Evolutionary conservation across 2,888 invertebrate species (phyloP).

Genomic region (Pinctada fucata): DNA sequence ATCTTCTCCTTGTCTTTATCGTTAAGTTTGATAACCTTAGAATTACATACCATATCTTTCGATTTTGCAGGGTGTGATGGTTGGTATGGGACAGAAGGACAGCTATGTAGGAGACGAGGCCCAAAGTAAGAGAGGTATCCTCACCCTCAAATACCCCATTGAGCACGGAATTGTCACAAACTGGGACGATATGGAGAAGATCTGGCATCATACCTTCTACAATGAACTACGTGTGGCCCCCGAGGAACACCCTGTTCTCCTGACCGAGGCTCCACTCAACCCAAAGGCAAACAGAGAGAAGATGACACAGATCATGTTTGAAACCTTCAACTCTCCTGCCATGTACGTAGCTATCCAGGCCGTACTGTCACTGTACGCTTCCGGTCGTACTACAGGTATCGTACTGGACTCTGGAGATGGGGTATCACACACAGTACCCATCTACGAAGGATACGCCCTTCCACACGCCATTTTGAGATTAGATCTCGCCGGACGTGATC

Average conservation of each 20-base stretch:
- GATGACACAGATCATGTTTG: conserved; percentile 78
- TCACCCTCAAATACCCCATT: conserved; percentile 69
- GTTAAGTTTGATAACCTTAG: too few relatives aligned
- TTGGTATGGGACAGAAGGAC: conserved; percentile 69
- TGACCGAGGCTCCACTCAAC: conserved; percentile 87
- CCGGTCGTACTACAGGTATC: conserved; percentile 76
- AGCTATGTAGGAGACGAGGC: conserved; percentile 70
- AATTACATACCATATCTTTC: too few relatives aligned
- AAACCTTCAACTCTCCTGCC: conserved; percentile 39
- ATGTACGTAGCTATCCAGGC: conserved; percentile 81
- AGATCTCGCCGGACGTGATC: conserved; percentile 1
- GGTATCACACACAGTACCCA: conserved; percentile 49
- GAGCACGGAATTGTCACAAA: conserved; percentile 71
- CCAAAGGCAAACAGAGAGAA: conserved; percentile 88
- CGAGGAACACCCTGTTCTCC: conserved; percentile 93
- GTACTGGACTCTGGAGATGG: conserved; percentile 65
- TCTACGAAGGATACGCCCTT: conserved; percentile 35
- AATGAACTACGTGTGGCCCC: conserved; percentile 87
- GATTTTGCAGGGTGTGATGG: conserved; percentile 49
- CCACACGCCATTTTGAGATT: not conserved
- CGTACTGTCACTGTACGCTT: conserved; percentile 84
- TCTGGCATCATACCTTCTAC: conserved; percentile 76
- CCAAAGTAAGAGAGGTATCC: conserved; percentile 69
- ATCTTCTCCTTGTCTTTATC: too few relatives aligned
- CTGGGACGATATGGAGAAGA: conserved; percentile 74